phyloP scores from a whole-genome alignment of 2,888 invertebrate species.

The Limenitis camilla region DNA sequence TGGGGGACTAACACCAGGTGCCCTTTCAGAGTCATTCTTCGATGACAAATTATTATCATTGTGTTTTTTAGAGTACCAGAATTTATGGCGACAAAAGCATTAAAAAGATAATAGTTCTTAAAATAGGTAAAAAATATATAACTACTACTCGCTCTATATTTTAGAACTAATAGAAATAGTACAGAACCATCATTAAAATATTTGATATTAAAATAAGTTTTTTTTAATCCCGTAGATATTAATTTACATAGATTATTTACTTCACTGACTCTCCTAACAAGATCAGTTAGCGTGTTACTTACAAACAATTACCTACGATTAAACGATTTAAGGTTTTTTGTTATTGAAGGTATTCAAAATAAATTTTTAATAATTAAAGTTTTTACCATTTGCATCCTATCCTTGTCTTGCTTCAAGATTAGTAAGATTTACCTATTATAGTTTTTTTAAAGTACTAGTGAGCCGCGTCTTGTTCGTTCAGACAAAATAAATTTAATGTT shows the following conservation, averaged over 20 bases:
- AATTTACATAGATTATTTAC: not conserved
- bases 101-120: constrained; percentile 44
- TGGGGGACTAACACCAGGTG: constrained; percentile 54
- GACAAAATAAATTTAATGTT: too few species aligned
- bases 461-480: too few species aligned
- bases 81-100: constrained; percentile 38
- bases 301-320: constrained; percentile 48
- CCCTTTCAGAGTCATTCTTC: constrained; percentile 41
- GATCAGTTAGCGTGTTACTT: constrained; percentile 53
- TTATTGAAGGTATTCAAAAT: not conserved
- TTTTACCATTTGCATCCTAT: not conserved
- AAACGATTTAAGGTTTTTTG: not conserved
- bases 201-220: constrained; percentile 35
- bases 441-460: too few species aligned
- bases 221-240: not conserved
- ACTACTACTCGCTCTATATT: too few species aligned
- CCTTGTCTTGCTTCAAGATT: too few species aligned
- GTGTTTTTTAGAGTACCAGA: constrained; percentile 47
- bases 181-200: constrained; percentile 67
- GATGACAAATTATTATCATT: constrained; percentile 72
- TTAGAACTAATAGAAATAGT: too few species aligned
- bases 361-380: not conserved
- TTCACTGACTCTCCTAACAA: not conserved
- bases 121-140: too few species aligned
- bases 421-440: too few species aligned